A percentile compares a stretch with the other conserved stretches of the same genome.
These are phyloP conservation scores for Felis catus DNA, from an alignment of 2,113 vertebrate species.

Conservation along the genomic window F.catus_Fca126_mat1.0 CM031419.1:219985501-219986000, in stretches of 20 bases:
- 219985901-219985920: not conserved
- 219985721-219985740: not conserved
- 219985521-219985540: too few relatives aligned
- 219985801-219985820: not conserved
- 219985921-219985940: not conserved
- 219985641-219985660: rapidly evolving
- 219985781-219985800: not conserved
- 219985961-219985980: too few relatives aligned
- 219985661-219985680: not conserved
- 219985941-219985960: not conserved
- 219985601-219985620: rapidly evolving
- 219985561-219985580: not conserved
- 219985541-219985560: too few relatives aligned
- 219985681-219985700: not conserved
- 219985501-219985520: not conserved
- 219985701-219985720: too few relatives aligned
- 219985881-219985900: not conserved
- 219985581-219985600: not conserved
- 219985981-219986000: rapidly evolving
- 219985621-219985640: rapidly evolving
- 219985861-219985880: not conserved
- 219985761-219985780: rapidly evolving
- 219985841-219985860: not conserved
- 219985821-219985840: not conserved
- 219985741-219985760: not conserved